Evolutionary conservation across 2,113 vertebrate genomes (phyloP), one percentile per base, ranked within the genome.

Genomic region (Callocephalon fimbriatum): DNA sequence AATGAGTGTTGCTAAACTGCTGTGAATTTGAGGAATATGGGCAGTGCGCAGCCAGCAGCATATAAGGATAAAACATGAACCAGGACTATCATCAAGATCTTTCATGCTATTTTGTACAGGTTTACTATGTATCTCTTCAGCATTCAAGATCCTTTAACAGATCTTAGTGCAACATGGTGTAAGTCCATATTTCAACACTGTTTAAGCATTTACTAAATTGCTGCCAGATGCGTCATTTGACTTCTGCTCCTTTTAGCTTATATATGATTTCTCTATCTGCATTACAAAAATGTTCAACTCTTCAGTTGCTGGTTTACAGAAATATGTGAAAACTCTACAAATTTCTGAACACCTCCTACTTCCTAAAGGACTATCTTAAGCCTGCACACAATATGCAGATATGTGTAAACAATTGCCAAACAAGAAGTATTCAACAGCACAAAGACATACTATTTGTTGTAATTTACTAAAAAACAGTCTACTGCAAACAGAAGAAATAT

Each of bases 21-120:
- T 83, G 21, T 31, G 56, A 38, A 38, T 6, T 31, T n/a, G 14
- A 90, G 15, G 19, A 62, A n/a, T 2, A 6, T 6, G 3, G 45
- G 5, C 10, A 54, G 6, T 0, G 0, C 6, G 6, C 17, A 79
- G 4, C 11, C 12, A 65, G 12, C 4, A 80, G 8, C 10, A 20
- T 19, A 37, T 3, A 79, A 35, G 26, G 2, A 35, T 2, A 45
- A 7, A 78, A 45, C 2, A 54, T 2, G 13, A 62, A 47, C 0
- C 0, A 38, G 11, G 12, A 42, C 9, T 35, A 5, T 14, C 23
- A 74, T 20, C 5, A 12, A 56, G 25, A 29, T 83, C 26, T 76
- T 68, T 17, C 14, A 9, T 63, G 9, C 0, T 66, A 10, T 38
- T 90, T 80, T 45, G 23, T 44, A 45, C 8, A 42, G 3, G 7